Evolutionary conservation across 2,888 invertebrate genomes (phyloP).

Genomic region (Drosophila kuntzei): DNA sequence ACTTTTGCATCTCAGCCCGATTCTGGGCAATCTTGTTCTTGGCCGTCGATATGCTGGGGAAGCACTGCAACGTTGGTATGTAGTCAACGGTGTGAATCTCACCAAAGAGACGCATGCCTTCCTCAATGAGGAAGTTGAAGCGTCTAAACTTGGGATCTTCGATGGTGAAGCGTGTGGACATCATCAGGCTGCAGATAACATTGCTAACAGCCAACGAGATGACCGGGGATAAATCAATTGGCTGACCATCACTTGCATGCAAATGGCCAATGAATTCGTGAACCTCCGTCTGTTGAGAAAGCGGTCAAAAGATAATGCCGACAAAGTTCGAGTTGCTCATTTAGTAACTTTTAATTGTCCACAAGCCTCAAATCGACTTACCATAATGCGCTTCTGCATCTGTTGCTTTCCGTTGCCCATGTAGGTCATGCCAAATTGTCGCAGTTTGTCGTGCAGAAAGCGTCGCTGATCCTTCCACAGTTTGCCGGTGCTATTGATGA

Average conservation of each 20-base stretch:
- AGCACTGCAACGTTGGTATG: constrained; percentile 91
- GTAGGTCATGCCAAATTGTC: constrained; percentile 95
- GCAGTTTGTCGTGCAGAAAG: constrained; percentile 93
- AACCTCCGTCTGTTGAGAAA: constrained; percentile 89
- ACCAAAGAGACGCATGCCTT: constrained; percentile 95
- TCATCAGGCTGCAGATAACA: constrained; percentile 95
- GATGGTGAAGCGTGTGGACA: constrained; percentile 93
- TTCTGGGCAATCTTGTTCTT: constrained; percentile 89
- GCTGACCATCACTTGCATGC: constrained; percentile 88
- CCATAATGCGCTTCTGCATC: constrained; percentile 94
- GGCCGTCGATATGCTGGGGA: constrained; percentile 88
- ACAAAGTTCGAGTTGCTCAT: background rate
- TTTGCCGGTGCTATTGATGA: constrained; percentile 94
- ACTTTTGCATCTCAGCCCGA: constrained; percentile 93
- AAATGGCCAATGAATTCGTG: constrained; percentile 90
- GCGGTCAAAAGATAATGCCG: background rate
- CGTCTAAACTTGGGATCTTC: constrained; percentile 92
- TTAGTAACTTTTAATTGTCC: background rate
- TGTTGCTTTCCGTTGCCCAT: constrained; percentile 92
- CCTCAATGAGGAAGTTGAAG: constrained; percentile 94
- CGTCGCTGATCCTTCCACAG: constrained; percentile 96
- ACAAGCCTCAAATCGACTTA: constrained; percentile 84
- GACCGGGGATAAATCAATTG: constrained; percentile 91
- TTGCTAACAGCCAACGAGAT: constrained; percentile 94
- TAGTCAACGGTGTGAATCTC: constrained; percentile 93